Conservation (phyloP, 2,113 vertebrate species). For the Hippoglossus stenolepis region DNA sequence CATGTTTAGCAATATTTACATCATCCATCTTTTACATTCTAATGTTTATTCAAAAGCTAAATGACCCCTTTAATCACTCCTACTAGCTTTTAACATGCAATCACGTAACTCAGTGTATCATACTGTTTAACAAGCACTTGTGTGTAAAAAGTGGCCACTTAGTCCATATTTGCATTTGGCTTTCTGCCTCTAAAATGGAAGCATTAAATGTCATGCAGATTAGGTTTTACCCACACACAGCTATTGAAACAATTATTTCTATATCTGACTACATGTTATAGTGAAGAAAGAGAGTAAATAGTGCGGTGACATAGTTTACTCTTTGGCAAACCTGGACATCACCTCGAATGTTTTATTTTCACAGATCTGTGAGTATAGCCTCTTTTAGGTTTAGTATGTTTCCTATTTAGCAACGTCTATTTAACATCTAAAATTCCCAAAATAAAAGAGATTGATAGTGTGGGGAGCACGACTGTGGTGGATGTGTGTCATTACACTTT, state of each 20-base stretch:
- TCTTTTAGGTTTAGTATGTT: neutral
- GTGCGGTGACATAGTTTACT: neutral
- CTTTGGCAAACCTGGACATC: neutral
- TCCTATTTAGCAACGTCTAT: neutral
- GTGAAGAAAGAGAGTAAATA: neutral
- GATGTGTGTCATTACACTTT: constrained; percentile 58
- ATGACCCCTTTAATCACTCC: neutral
- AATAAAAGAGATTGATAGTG: constrained; percentile 62
- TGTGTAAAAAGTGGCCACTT: neutral
- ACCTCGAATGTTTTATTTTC: neutral
- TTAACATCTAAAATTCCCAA: constrained; percentile 23
- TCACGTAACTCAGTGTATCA: neutral
- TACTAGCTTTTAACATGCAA: too few relatives aligned
- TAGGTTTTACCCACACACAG: neutral
- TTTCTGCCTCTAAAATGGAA: constrained; percentile 3
- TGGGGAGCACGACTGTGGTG: constrained; percentile 32
- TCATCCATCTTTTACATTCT: neutral
- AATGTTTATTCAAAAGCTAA: constrained; percentile 5
- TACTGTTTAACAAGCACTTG: neutral
- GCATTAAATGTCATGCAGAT: neutral
- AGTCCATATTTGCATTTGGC: neutral
- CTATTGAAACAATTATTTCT: neutral
- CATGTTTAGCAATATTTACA: neutral
- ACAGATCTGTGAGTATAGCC: neutral
- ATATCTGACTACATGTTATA: neutral